These are phyloP conservation scores for Thumatha senex DNA, from an alignment of 2,888 invertebrate genomes.

Conservation along the genomic window DNA sequence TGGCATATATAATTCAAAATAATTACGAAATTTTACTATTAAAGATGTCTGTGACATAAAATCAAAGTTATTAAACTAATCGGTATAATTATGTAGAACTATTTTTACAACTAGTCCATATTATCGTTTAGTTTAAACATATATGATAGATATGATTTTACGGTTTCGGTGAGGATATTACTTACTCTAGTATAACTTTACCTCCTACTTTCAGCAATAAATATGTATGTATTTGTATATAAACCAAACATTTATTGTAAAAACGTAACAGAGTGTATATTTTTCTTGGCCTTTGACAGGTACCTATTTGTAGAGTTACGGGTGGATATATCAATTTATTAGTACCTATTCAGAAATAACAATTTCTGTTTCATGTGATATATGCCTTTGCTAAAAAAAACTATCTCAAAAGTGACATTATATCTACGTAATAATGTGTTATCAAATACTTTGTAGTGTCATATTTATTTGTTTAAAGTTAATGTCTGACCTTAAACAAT, in stretches of 20 bases:
- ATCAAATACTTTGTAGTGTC: constrained; percentile 48
- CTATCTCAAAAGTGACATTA: constrained; percentile 27
- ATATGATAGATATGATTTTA: constrained; percentile 69
- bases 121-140: constrained; percentile 68
- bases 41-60: constrained; percentile 39
- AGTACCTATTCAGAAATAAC: constrained; percentile 14
- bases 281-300: constrained; percentile 74
- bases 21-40: constrained; percentile 6
- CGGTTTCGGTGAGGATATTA: constrained; percentile 59
- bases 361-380: constrained; percentile 23
- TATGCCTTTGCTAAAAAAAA: constrained; percentile 16
- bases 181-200: constrained; percentile 64
- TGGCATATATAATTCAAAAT: no score
- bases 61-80: constrained; percentile 51
- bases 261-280: constrained; percentile 74
- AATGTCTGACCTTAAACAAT: constrained; percentile 61
- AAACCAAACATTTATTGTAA: constrained; percentile 72
- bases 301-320: constrained; percentile 64
- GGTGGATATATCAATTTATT: constrained; percentile 37
- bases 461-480: constrained; percentile 59
- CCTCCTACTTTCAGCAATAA: constrained; percentile 77
- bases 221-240: constrained; percentile 74
- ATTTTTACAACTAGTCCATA: constrained; percentile 81
- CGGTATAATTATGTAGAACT: constrained; percentile 64
- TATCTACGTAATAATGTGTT: constrained; percentile 23